A percentile compares a stretch with the other conserved stretches of the same genome.
Evolutionary conservation across 2,113 vertebrate species (phyloP).

Genomic region (Connochaetes taurinus): DNA sequence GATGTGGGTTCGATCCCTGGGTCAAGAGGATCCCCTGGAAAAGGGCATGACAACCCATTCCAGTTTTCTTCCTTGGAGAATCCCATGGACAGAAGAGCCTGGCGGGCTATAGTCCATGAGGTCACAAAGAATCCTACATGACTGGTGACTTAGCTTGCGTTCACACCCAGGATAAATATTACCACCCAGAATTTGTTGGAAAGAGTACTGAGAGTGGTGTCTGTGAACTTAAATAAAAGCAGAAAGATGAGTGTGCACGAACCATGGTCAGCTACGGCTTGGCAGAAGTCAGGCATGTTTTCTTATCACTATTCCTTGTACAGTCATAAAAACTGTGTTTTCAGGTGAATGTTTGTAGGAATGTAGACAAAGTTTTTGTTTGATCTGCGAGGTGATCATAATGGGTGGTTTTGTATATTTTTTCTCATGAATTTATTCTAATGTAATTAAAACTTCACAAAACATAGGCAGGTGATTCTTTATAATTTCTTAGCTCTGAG

Average conservation of each 20-base stretch:
- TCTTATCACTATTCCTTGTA: neutral
- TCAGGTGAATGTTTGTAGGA: neutral
- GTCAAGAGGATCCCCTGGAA: too few relatives aligned
- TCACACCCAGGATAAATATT: neutral
- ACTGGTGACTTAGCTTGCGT: too few relatives aligned
- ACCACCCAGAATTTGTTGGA: neutral
- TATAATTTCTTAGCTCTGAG: neutral
- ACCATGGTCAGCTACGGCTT: neutral
- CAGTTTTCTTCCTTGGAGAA: too few relatives aligned
- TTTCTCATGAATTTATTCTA: neutral
- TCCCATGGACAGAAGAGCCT: too few relatives aligned
- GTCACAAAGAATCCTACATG: too few relatives aligned
- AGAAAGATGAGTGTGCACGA: neutral
- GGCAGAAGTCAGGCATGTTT: neutral
- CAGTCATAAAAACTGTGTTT: neutral
- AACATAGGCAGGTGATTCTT: neutral
- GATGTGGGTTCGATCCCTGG: too few relatives aligned
- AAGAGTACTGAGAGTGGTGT: neutral
- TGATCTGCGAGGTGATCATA: neutral
- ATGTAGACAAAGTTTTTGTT: neutral
- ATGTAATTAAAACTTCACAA: neutral
- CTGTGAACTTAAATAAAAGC: neutral
- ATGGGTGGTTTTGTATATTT: neutral
- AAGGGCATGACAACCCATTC: too few relatives aligned
- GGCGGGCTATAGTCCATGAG: too few relatives aligned